Conservation (phyloP, 2,888 invertebrate genomes). For the Sarcophaga subvicina region DNA sequence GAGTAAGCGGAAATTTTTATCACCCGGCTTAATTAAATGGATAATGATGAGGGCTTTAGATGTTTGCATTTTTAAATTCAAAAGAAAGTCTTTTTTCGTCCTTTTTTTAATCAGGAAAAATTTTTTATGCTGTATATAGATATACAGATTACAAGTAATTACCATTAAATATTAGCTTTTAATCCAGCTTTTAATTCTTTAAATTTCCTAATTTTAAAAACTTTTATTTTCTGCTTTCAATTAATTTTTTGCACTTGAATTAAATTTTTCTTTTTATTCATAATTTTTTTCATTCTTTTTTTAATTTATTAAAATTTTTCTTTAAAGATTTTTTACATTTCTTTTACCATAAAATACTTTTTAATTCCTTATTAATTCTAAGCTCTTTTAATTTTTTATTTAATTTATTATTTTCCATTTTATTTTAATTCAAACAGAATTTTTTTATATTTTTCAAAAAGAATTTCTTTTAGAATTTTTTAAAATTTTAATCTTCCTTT, state of each 20-base stretch:
- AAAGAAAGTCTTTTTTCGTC: too few relatives aligned
- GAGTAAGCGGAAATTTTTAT: constrained; percentile 12
- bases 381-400: not conserved
- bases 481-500: not conserved
- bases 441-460: not conserved
- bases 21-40: constrained; percentile 4
- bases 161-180: constrained; percentile 24
- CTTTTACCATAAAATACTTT: not conserved
- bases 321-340: not conserved
- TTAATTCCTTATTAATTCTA: not conserved
- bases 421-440: constrained; percentile 2
- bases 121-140: too few relatives aligned
- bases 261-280: too few relatives aligned
- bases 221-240: too few relatives aligned
- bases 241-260: too few relatives aligned
- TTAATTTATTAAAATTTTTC: not conserved
- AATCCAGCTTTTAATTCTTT: not conserved
- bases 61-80: too few relatives aligned
- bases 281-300: too few relatives aligned
- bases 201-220: too few relatives aligned
- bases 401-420: not conserved
- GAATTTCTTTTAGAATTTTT: constrained; percentile 15
- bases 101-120: too few relatives aligned
- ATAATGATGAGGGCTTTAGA: too few relatives aligned
- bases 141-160: not conserved